Conservation (phyloP, 2,113 vertebrate genomes). For the Bubo bubo region DNA sequence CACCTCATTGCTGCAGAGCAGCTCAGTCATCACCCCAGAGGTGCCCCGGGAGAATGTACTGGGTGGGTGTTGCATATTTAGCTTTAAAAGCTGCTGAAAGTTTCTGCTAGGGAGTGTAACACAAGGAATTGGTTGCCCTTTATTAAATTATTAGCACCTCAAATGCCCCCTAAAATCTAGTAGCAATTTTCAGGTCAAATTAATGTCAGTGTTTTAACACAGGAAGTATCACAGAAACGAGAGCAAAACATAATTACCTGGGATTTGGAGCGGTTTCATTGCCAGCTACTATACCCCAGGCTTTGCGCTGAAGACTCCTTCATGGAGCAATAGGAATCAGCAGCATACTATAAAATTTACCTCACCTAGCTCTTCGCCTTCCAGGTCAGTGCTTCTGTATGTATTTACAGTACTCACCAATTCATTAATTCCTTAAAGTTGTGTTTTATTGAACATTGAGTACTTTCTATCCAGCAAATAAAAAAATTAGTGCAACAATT, state of each 20-base stretch:
- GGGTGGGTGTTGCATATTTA: not conserved
- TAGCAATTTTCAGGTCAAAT: not conserved
- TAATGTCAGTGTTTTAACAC: not conserved
- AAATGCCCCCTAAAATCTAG: not conserved
- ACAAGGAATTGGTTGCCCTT: not conserved
- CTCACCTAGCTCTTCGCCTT: not conserved
- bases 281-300: not conserved
- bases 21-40: not conserved
- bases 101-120: not conserved
- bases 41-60: not conserved
- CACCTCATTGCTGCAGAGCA: not conserved
- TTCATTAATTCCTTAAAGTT: constrained; percentile 14
- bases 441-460: not conserved
- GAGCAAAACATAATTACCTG: not conserved
- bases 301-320: not conserved
- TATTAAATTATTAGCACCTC: not conserved
- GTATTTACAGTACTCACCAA: not conserved
- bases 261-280: not conserved
- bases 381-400: not conserved
- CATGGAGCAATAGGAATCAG: fast-evolving
- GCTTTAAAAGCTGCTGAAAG: not conserved
- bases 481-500: not conserved
- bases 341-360: not conserved
- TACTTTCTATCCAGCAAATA: not conserved
- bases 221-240: not conserved